These are phyloP conservation scores for Pan troglodytes DNA, from an alignment of 2,113 vertebrate species.

Conservation along the genomic window NHGRI_mPanTro3-v2.1_pri NC_072416.2:58063001-58063500, in stretches of 20 bases:
- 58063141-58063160: too few relatives aligned
- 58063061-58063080: neutral
- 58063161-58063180: neutral
- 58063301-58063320: neutral
- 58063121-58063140: neutral
- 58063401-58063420: neutral
- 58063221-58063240: neutral
- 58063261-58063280: neutral
- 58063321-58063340: neutral
- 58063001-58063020: neutral
- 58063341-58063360: neutral
- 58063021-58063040: neutral
- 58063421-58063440: neutral
- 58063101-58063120: neutral
- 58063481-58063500: neutral
- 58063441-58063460: neutral
- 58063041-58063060: neutral
- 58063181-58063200: neutral
- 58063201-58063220: neutral
- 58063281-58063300: neutral
- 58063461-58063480: neutral
- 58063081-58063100: neutral
- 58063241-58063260: neutral
- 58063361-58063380: neutral
- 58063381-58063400: slow-evolving; percentile 7